A percentile compares a stretch with the other conserved stretches of the same genome.
Evolutionary conservation across 2,888 invertebrate genomes (phyloP).

Genomic region (Dastarcus helophoroides): DNA sequence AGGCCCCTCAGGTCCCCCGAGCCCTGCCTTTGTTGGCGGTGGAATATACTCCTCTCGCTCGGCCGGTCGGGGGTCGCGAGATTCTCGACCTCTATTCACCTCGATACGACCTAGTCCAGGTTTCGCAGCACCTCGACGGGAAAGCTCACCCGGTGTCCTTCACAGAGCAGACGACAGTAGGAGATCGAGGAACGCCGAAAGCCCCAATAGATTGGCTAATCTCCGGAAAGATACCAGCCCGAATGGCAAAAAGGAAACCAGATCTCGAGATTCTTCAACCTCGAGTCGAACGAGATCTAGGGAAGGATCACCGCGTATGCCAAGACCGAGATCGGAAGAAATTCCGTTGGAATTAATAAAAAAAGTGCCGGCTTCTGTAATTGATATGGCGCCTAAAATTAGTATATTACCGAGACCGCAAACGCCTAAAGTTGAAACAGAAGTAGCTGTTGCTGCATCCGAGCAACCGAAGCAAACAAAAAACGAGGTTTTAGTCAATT

Average conservation of each 20-base stretch:
- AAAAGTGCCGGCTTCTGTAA: constrained; percentile 42
- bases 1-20: constrained; percentile 40
- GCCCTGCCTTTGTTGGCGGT: constrained; percentile 37
- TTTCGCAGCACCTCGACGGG: constrained; percentile 36
- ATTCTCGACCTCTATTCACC: constrained; percentile 33
- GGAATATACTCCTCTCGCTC: constrained; percentile 28
- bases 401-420: constrained; percentile 38
- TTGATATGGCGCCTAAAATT: constrained; percentile 35
- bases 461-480: constrained; percentile 6
- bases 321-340: constrained; percentile 65
- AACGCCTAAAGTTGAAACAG: constrained; percentile 28
- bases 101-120: constrained; percentile 34
- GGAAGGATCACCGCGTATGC: constrained; percentile 60
- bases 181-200: constrained; percentile 24
- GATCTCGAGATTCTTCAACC: constrained; percentile 20
- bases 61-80: constrained; percentile 26
- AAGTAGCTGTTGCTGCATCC: constrained; percentile 1
- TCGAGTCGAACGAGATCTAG: constrained; percentile 42
- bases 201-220: constrained; percentile 24
- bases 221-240: constrained; percentile 16
- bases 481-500: constrained; percentile 10
- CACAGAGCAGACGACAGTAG: constrained; percentile 27
- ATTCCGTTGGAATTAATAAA: constrained; percentile 73
- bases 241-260: constrained; percentile 14
- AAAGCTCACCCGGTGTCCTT: constrained; percentile 33